A percentile compares a stretch with the other conserved stretches of the same genome.
phyloP scores from a whole-genome alignment of 2,113 vertebrate species.

The Semicossyphus pulcher region DNA sequence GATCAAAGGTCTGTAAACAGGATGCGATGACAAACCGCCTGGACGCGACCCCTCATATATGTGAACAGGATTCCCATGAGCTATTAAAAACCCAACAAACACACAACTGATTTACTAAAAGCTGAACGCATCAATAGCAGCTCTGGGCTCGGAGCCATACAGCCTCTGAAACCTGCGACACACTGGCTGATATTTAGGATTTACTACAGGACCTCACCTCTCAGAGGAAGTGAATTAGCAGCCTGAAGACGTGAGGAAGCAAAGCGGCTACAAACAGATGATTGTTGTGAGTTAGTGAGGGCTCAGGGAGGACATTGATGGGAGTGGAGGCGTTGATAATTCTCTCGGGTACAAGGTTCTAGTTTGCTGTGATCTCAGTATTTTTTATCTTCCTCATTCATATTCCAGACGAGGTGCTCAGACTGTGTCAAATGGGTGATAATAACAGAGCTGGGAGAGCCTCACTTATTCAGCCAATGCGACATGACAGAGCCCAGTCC shows the following conservation, averaged over 20 bases:
- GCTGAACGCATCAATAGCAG: constrained; percentile 25
- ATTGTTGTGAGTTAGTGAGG: constrained; percentile 50
- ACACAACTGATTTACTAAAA: constrained; percentile 3
- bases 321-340: constrained; percentile 12
- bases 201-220: constrained; percentile 30
- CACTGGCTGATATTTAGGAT: constrained; percentile 21
- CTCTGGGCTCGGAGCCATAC: constrained; percentile 39
- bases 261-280: constrained; percentile 47
- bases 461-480: constrained; percentile 9
- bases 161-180: constrained; percentile 12
- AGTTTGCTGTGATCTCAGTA: constrained; percentile 44
- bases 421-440: constrained; percentile 58
- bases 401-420: constrained; percentile 46
- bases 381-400: constrained; percentile 60
- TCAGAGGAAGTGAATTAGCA: constrained; percentile 44
- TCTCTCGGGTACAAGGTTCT: not conserved
- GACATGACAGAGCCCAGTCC: constrained; percentile 21
- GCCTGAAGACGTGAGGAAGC: constrained; percentile 36
- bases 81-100: not conserved
- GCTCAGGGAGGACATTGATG: constrained; percentile 48
- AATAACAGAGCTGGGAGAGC: constrained; percentile 41
- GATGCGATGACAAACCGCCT: constrained; percentile 23
- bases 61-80: constrained; percentile 11
- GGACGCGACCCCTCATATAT: constrained; percentile 18
- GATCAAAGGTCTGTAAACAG: constrained; percentile 42